phyloP scores from a whole-genome alignment of 1,140 invertebrate genomes.

The Drosophila pandora region DNA sequence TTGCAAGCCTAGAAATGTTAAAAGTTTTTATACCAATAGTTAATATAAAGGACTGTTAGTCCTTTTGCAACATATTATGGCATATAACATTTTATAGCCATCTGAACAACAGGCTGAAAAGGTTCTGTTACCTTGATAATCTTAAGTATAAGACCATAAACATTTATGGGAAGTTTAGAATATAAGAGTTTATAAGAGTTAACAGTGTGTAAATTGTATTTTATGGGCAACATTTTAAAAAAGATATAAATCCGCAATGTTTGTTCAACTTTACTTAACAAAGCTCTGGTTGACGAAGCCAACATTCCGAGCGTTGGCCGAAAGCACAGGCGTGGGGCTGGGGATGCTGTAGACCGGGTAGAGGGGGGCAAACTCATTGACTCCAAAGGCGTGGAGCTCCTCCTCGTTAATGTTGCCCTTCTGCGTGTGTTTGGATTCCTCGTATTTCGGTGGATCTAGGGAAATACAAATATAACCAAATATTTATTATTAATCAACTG shows the following conservation, averaged over 20 bases:
- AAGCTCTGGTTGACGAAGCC: constrained; percentile 63
- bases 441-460: constrained; percentile 63
- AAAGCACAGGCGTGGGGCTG: constrained; percentile 58
- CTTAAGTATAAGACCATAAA: not conserved
- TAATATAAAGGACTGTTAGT: not conserved
- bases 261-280: constrained; percentile 25
- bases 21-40: too few species aligned
- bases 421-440: constrained; percentile 62
- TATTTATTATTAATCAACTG: not conserved
- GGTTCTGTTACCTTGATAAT: too few species aligned
- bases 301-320: constrained; percentile 41
- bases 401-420: constrained; percentile 79
- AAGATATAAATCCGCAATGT: not conserved
- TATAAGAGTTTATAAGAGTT: not conserved
- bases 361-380: constrained; percentile 72
- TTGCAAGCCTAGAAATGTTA: too few species aligned
- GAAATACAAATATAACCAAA: not conserved
- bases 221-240: not conserved
- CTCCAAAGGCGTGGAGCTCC: constrained; percentile 69
- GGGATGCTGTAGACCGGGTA: constrained; percentile 79
- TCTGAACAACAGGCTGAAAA: not conserved
- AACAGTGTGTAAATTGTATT: not conserved
- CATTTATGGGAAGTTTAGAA: not conserved
- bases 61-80: not conserved
- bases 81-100: not conserved